Base-by-base conservation (phyloP, 1,140 invertebrate genomes). In the Mycetomoellerius zeteki region DNA sequence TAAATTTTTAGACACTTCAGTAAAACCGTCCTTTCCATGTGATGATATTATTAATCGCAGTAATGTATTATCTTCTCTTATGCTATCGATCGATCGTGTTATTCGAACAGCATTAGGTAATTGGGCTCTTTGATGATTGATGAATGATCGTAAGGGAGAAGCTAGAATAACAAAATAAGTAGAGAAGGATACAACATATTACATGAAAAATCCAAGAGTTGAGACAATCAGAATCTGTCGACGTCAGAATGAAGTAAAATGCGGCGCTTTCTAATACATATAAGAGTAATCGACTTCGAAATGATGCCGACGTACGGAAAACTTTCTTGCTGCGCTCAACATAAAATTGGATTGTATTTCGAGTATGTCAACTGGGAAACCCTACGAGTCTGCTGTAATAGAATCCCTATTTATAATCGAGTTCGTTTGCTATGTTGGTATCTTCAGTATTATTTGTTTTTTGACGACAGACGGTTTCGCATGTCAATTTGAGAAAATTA, bases 261-360 rank as follows among this genome's bases (percentile, higher is more conserved):
- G 64, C 47, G 47, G 30, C 50, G 62, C 50, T 81, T 71, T 71
- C 43, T n/a, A 81, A 81, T 71, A 21, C 50, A 81, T 71, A 21
- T 37, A 62, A 62, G 21, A 88, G 78, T 91, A 86, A 77, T 72
- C 56, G 84, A 90, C 77, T 80, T 58, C 37, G 82, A 60, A 73
- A 50, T 37, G 37, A 76, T 69, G 64, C 27, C 24, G 24, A 77
- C 50, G 62, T 62, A 72, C 52, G 21, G 65, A 64, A 56, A 73
- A 72, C 73, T 77, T 56, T 62, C 80, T 21, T 64, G 58, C 65
- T 76, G 78, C 87, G 87, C 71, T 86, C 85, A 67, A 86, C 87
- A 86, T 93, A 82, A 93, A 93, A 94, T 94, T 85, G 92, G 93
- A 93, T 94, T 93, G 86, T 91, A 89, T 92, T 92, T 92, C 89